phyloP scores from a whole-genome alignment of 2,113 vertebrate genomes.

The Rhinichthys klamathensis region DNA sequence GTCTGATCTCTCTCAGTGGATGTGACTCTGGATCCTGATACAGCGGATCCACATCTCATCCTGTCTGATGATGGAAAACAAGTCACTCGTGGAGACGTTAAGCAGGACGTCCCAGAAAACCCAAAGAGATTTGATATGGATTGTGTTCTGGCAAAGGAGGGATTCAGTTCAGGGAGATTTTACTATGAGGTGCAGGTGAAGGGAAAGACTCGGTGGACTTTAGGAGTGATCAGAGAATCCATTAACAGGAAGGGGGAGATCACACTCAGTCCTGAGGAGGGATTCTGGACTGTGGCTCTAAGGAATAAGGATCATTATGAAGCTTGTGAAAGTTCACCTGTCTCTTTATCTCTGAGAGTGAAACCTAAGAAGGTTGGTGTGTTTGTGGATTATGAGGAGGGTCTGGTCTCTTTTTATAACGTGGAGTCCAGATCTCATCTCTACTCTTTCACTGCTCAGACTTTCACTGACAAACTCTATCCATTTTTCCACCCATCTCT shows the following conservation, averaged over 20 bases:
- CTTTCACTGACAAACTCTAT: constrained; percentile 11
- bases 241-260: neutral
- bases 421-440: neutral
- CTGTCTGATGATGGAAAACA: constrained; percentile 11
- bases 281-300: neutral
- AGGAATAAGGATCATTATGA: accelerated
- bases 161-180: too few relatives aligned
- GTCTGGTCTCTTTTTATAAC: neutral
- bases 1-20: too few relatives aligned
- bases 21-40: too few relatives aligned
- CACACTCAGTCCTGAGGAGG: neutral
- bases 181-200: too few relatives aligned
- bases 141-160: too few relatives aligned
- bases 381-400: constrained; percentile 34
- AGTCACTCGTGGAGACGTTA: accelerated
- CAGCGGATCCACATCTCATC: neutral
- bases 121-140: too few relatives aligned
- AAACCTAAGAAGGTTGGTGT: neutral
- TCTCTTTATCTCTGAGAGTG: neutral
- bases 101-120: too few relatives aligned
- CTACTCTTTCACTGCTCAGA: constrained; percentile 1
- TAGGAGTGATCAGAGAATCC: neutral
- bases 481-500: accelerated
- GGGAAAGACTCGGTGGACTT: too few relatives aligned
- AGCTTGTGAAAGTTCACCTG: accelerated